These are phyloP conservation scores for Zonitis immaculata DNA, from an alignment of 2,888 invertebrate species.

Conservation along the genomic window DNA sequence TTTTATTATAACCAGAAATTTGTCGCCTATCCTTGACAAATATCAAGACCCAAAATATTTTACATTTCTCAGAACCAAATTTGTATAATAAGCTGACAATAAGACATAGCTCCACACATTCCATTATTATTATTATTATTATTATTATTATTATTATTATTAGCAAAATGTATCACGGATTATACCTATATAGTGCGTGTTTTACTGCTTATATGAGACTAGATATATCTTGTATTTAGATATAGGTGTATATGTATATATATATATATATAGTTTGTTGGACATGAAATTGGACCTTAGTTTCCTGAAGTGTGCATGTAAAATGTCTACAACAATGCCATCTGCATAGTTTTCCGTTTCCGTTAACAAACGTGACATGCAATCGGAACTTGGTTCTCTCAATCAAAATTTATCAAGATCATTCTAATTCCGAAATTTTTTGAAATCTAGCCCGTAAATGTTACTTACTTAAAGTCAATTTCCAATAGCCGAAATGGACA, in stretches of 20 bases:
- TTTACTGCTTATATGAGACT: slow-evolving; percentile 25
- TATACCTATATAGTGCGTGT: slow-evolving; percentile 18
- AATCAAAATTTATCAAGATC: slow-evolving; percentile 50
- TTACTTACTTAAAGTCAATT: slow-evolving; percentile 29
- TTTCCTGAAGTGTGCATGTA: slow-evolving; percentile 47
- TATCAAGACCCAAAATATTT: background rate
- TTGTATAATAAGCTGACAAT: background rate
- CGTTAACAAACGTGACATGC: slow-evolving; percentile 46
- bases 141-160: too few relatives aligned
- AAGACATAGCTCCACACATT: background rate
- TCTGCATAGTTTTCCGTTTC: slow-evolving; percentile 50
- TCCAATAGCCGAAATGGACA: slow-evolving; percentile 31
- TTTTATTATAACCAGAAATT: slow-evolving; percentile 15
- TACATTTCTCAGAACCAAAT: background rate
- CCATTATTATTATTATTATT: too few relatives aligned
- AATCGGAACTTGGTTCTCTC: slow-evolving; percentile 49
- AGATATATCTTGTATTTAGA: slow-evolving; percentile 21
- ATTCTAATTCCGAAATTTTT: slow-evolving; percentile 32
- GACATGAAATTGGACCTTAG: slow-evolving; percentile 33
- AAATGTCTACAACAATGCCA: slow-evolving; percentile 48
- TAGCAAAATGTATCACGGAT: too few relatives aligned
- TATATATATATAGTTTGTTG: too few relatives aligned
- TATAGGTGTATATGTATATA: too few relatives aligned
- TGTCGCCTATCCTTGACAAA: slow-evolving; percentile 14
- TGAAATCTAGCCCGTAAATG: slow-evolving; percentile 38